phyloP scores from a whole-genome alignment of 2,888 invertebrate species.

The Microplitis manilae region DNA sequence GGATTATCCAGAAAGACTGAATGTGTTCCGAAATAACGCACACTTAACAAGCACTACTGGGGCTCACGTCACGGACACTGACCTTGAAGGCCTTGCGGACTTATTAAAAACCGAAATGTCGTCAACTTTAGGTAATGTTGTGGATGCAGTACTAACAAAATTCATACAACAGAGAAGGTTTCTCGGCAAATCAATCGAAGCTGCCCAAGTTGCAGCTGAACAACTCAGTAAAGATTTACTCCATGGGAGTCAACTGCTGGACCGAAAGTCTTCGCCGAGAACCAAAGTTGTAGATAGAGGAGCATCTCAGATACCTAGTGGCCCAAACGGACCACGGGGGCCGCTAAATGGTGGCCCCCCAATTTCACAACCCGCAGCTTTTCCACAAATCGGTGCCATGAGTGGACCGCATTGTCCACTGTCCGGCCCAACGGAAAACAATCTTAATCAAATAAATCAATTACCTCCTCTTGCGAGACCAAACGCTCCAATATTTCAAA shows the following conservation, averaged over 20 bases:
- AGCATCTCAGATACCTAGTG: slow-evolving; percentile 72
- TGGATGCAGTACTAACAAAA: slow-evolving; percentile 90
- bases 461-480: slow-evolving; percentile 79
- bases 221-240: slow-evolving; percentile 88
- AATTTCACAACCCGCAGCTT: slow-evolving; percentile 72
- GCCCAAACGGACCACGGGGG: slow-evolving; percentile 71
- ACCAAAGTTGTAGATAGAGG: slow-evolving; percentile 82
- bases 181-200: slow-evolving; percentile 84
- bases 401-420: slow-evolving; percentile 66
- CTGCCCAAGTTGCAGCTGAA: slow-evolving; percentile 85
- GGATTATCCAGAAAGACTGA: slow-evolving; percentile 84
- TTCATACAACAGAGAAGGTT: slow-evolving; percentile 87
- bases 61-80: slow-evolving; percentile 80
- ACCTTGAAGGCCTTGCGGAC: slow-evolving; percentile 91
- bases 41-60: slow-evolving; percentile 75
- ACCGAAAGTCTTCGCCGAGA: slow-evolving; percentile 84
- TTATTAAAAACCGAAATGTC: slow-evolving; percentile 92
- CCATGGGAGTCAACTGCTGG: slow-evolving; percentile 86
- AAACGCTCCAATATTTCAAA: slow-evolving; percentile 84
- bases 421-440: slow-evolving; percentile 72
- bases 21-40: slow-evolving; percentile 82
- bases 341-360: slow-evolving; percentile 70
- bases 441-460: slow-evolving; percentile 75
- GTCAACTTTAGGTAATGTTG: slow-evolving; percentile 85
- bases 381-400: slow-evolving; percentile 75